Base-by-base conservation (phyloP, 2,113 vertebrate genomes). In the Callipepla squamata region DNA sequence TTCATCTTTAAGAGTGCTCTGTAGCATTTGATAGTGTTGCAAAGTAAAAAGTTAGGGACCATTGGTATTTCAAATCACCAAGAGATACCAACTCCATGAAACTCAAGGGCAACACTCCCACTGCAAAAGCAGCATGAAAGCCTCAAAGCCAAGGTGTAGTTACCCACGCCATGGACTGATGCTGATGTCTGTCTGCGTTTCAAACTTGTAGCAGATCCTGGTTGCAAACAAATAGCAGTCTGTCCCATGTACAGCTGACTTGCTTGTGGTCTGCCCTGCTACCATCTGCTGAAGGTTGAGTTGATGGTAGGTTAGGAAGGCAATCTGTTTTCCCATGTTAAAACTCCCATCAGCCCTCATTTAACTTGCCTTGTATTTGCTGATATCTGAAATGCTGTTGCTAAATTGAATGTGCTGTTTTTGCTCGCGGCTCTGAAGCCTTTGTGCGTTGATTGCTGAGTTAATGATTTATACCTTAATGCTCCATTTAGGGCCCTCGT, bases 401-500 rank as follows among this genome's bases (percentile, higher is more conserved):
- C 58, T 79, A 42, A 80, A 26, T 5, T 50, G 36, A 45, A 57
- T 22, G 48, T 5, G 2, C 66, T 88, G 74, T 30, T 85, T 80
- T 82, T 55, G 36, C 61, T 70, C 76, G 80, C 68, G 70, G 68
- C 70, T 91, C 70, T 81, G 87, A 75, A 89, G 55, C 55, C 53
- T 85, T 69, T 87, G 75, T 22, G 5, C 42, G 66, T 59, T 69
- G 69, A 40, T 82, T 92, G 62, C 67, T 47, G 50, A 3, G 5
- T 92, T 97, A 69, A 95, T 92, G 67, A 16, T 42, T 58, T 95
- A 14, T 90, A 21, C 63, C 23, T 90, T 97, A 78, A 85, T 89
- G 32, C 47, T 96, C 85, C 80, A 32, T 92, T 30, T 96, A 99
- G 99, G 97, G 99, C 98, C 17, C 97, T 99, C 36, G 97, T 99